Evolutionary conservation across 2,888 invertebrate genomes (phyloP).

Genomic region (Trisateles emortualis): DNA sequence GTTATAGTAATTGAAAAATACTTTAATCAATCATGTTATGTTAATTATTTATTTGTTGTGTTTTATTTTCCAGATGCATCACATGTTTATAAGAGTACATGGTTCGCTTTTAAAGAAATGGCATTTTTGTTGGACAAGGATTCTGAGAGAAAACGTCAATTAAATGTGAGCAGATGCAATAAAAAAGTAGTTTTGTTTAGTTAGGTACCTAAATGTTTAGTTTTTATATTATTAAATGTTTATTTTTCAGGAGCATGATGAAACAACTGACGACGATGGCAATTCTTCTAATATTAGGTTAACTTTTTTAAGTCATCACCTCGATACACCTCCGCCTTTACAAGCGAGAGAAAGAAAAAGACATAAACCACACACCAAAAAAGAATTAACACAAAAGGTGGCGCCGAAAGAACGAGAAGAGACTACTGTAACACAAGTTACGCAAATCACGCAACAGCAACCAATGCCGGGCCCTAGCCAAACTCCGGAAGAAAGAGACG

Average conservation of each 20-base stretch:
- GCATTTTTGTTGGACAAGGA: constrained; percentile 59
- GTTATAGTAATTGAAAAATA: not conserved
- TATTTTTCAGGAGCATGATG: constrained; percentile 24
- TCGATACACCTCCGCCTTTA: constrained; percentile 20
- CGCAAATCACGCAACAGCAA: not conserved
- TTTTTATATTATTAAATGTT: not conserved
- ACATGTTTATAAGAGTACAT: constrained; percentile 46
- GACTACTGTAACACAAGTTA: not conserved
- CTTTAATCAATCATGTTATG: not conserved
- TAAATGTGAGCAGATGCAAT: constrained; percentile 32
- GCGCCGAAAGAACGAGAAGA: constrained; percentile 11
- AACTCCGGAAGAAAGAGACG: constrained; percentile 39
- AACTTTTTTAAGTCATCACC: constrained; percentile 25
- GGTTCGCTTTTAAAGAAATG: constrained; percentile 64
- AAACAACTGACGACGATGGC: constrained; percentile 26
- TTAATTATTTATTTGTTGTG: not conserved
- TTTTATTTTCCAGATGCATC: constrained; percentile 39
- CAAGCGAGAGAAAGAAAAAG: constrained; percentile 19
- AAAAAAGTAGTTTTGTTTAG: not conserved
- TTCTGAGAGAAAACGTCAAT: constrained; percentile 47
- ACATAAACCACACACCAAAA: constrained; percentile 13
- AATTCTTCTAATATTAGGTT: constrained; percentile 16
- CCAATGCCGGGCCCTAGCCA: constrained; percentile 28
- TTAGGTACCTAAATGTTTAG: not conserved
- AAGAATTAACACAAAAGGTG: constrained; percentile 15